Percentiles rank a stretch among this genome's conserved stretches.
Conservation (phyloP, 2,888 invertebrate species). For the Metellina segmentata region DNA sequence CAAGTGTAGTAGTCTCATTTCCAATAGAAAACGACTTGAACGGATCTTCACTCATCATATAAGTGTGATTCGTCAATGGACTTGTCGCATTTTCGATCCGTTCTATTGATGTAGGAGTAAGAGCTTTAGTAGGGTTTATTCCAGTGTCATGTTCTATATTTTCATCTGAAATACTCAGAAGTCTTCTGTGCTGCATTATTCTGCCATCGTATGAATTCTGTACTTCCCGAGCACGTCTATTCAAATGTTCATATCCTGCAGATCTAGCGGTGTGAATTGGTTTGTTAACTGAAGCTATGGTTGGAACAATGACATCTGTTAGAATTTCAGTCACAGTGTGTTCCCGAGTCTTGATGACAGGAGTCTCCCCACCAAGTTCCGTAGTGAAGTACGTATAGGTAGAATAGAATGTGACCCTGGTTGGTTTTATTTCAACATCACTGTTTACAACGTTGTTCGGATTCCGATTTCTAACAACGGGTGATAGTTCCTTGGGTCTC, state of each 20-base stretch:
- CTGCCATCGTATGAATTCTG: neutral
- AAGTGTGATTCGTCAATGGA: no score
- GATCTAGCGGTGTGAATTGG: conserved; percentile 12
- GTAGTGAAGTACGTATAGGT: conserved; percentile 78
- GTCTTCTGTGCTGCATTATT: conserved; percentile 11
- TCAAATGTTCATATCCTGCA: neutral
- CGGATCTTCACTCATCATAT: no score
- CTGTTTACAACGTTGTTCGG: conserved; percentile 7
- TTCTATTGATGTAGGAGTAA: neutral
- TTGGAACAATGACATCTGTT: conserved; percentile 73
- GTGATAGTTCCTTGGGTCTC: conserved; percentile 10
- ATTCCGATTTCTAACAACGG: neutral
- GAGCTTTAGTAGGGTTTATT: neutral
- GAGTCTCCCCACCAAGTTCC: conserved; percentile 71
- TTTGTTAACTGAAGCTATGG: conserved; percentile 41
- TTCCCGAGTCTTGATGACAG: conserved; percentile 74
- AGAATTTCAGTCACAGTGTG: conserved; percentile 77
- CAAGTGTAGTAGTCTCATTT: no score
- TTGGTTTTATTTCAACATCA: conserved; percentile 69
- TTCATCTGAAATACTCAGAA: conserved; percentile 36
- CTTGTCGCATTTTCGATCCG: no score
- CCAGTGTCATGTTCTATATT: neutral
- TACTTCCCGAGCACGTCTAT: conserved; percentile 3
- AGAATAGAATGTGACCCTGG: conserved; percentile 78
- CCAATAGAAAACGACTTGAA: no score